These are phyloP conservation scores for Dromius quadrimaculatus DNA, from an alignment of 2,888 invertebrate genomes.

Conservation along the genomic window DNA sequence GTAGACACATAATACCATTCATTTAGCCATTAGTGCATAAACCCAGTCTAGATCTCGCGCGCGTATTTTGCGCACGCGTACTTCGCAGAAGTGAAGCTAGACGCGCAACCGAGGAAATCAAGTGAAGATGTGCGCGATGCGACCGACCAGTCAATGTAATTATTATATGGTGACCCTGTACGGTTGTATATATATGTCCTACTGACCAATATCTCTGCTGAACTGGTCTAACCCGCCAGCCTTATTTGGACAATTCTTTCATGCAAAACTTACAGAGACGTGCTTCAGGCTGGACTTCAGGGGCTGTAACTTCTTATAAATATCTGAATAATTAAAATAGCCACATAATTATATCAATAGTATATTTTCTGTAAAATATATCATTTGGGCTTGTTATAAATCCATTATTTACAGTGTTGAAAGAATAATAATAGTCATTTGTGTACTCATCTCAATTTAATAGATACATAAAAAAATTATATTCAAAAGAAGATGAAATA, in stretches of 20 bases:
- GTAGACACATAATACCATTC: conserved; percentile 65
- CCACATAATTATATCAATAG: background rate
- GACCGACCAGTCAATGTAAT: conserved; percentile 33
- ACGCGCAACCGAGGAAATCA: background rate
- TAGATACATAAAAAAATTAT: background rate
- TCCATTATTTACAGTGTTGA: background rate
- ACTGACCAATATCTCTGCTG: conserved; percentile 46
- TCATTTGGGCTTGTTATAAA: background rate
- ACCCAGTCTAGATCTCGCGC: conserved; percentile 49
- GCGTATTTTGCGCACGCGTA: conserved; percentile 10
- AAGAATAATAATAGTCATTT: too few relatives aligned
- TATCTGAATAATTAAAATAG: too few relatives aligned
- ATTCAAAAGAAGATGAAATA: too few relatives aligned
- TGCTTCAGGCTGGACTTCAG: background rate
- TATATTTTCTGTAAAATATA: background rate
- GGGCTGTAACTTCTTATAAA: background rate
- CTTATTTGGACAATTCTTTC: conserved; percentile 47
- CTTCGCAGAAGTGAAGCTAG: background rate
- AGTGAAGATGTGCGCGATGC: conserved; percentile 27
- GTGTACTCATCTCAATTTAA: background rate
- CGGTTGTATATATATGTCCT: conserved; percentile 24
- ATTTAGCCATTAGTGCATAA: conserved; percentile 64
- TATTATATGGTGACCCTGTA: conserved; percentile 38
- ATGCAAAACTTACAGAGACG: conserved; percentile 24
- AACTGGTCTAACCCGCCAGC: conserved; percentile 35